Evolutionary conservation across 2,113 vertebrate genomes (phyloP).

Genomic region (Porphyrio hochstetteri): DNA sequence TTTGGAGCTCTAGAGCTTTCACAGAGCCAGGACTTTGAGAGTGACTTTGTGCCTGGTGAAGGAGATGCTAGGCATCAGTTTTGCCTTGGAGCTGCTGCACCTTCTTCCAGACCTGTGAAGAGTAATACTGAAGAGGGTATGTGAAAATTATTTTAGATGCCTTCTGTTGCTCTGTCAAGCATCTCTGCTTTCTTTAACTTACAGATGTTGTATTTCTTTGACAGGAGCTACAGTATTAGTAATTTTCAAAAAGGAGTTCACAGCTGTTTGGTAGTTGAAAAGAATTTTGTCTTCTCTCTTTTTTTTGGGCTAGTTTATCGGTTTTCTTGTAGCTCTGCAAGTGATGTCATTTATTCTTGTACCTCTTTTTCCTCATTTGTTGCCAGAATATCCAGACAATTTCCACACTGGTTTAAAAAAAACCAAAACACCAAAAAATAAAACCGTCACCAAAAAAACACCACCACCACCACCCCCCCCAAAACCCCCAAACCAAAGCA

Average conservation of each 20-base stretch:
- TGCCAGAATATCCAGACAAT: not conserved
- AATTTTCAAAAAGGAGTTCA: not conserved
- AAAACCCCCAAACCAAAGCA: too few relatives aligned
- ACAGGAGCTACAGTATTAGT: not conserved
- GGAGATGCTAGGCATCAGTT: not conserved
- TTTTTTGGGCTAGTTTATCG: not conserved
- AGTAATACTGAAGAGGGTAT: conserved; percentile 19
- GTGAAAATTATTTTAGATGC: not conserved
- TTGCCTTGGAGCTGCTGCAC: not conserved
- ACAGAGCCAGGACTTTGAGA: conserved; percentile 86
- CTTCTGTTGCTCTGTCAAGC: not conserved
- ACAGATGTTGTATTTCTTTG: not conserved
- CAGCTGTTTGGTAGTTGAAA: not conserved
- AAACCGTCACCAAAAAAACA: too few relatives aligned
- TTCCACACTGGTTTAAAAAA: not conserved
- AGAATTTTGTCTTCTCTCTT: not conserved
- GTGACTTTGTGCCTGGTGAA: conserved; percentile 17
- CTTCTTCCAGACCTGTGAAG: not conserved
- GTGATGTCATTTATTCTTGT: not conserved
- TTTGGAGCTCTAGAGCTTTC: conserved; percentile 89
- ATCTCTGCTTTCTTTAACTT: not conserved
- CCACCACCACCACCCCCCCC: too few relatives aligned
- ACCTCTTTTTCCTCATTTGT: not conserved
- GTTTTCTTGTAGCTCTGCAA: not conserved
- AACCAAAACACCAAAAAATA: too few relatives aligned